Evolutionary conservation across 2,797 vertebrate species (phyloP).

Genomic region (Passerculus sandwichensis): DNA sequence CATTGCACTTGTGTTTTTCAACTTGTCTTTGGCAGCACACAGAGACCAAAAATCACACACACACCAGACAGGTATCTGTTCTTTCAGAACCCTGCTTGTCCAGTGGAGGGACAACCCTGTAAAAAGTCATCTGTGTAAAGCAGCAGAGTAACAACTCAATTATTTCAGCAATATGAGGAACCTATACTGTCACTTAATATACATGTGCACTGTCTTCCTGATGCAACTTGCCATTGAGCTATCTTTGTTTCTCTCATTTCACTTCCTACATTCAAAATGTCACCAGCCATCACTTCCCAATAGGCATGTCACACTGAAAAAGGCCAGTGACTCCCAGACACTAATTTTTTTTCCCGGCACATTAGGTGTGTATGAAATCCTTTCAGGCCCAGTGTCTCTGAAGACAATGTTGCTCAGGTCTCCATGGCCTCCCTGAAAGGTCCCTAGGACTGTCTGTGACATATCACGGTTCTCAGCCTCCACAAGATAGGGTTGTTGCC

Average conservation of each 20-base stretch:
- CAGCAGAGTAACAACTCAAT: neutral
- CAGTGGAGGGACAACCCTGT: neutral
- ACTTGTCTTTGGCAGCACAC: neutral
- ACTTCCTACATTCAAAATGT: constrained; percentile 39
- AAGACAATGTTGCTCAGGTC: neutral
- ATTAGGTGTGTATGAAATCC: constrained; percentile 30
- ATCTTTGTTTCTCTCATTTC: constrained; percentile 9
- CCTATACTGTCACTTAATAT: neutral
- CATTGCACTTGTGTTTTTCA: neutral
- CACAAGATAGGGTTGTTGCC: neutral
- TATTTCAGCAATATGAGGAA: neutral
- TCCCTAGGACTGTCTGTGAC: neutral
- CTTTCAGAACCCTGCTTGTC: neutral
- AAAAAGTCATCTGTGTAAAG: neutral
- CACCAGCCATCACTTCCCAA: constrained; percentile 35
- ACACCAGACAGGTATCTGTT: neutral
- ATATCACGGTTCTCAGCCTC: accelerated
- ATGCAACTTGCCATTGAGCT: neutral
- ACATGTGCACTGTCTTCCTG: neutral
- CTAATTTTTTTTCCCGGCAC: constrained; percentile 15
- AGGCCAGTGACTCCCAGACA: constrained; percentile 57
- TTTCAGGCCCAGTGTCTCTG: neutral
- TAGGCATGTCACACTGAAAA: constrained; percentile 45
- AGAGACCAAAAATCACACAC: neutral
- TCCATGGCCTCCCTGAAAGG: neutral